Evolutionary conservation across 2,888 invertebrate genomes (phyloP).

Genomic region (Calliopum simillimum): DNA sequence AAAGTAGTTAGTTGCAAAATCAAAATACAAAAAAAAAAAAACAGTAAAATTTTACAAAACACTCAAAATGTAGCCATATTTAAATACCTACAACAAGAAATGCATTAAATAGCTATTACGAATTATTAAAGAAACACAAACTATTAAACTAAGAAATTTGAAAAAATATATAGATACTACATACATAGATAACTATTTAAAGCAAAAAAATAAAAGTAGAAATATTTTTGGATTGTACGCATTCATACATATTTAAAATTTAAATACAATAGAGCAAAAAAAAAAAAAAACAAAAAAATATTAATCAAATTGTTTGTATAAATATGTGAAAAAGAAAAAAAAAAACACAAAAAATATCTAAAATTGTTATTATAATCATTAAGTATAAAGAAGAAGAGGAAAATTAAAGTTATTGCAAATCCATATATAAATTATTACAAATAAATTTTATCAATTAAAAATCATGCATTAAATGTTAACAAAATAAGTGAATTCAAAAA

Average conservation of each 20-base stretch:
- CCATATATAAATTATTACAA: constrained; percentile 8
- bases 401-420: background rate
- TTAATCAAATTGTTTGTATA: background rate
- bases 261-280: background rate
- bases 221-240: constrained; percentile 10
- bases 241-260: background rate
- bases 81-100: constrained; percentile 19
- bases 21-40: too few relatives aligned
- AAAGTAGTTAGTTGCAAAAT: too few relatives aligned
- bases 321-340: background rate
- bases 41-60: background rate
- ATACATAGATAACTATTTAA: background rate
- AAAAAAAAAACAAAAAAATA: background rate
- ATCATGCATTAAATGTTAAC: constrained; percentile 10
- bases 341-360: constrained; percentile 8
- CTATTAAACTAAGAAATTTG: background rate
- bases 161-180: background rate
- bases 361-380: constrained; percentile 23
- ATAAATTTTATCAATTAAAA: constrained; percentile 8
- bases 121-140: constrained; percentile 4
- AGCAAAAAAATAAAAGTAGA: background rate
- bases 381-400: background rate
- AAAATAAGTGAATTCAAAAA: too few relatives aligned
- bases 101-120: constrained; percentile 6
- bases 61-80: constrained; percentile 29